Conservation (phyloP, 2,888 invertebrate genomes). For the Dryobota labecula region DNA sequence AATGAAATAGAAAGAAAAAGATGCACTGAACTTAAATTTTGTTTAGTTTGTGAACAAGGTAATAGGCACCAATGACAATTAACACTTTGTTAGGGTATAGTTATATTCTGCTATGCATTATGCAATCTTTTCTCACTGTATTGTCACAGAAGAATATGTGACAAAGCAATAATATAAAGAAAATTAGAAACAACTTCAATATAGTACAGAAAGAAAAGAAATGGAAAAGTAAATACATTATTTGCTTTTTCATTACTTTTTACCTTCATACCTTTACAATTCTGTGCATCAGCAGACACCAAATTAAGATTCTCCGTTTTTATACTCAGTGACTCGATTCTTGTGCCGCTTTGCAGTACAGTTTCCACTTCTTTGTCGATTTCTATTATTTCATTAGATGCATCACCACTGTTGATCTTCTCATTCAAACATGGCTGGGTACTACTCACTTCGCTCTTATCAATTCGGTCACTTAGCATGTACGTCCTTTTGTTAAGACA, state of each 20-base stretch:
- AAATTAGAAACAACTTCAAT: not conserved
- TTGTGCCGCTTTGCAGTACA: constrained; percentile 87
- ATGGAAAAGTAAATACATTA: not conserved
- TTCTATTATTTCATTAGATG: constrained; percentile 81
- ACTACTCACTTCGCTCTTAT: constrained; percentile 87
- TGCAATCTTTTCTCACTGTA: not conserved
- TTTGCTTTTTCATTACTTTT: too few species aligned
- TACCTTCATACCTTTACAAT: constrained; percentile 83
- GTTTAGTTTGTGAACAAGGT: too few species aligned
- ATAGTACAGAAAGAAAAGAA: not conserved
- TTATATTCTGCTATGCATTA: not conserved
- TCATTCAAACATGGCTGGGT: constrained; percentile 86
- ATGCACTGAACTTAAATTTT: too few species aligned
- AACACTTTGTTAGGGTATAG: not conserved
- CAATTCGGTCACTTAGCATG: constrained; percentile 71
- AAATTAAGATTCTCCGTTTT: constrained; percentile 85
- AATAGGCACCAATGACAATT: too few species aligned
- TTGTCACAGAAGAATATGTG: not conserved
- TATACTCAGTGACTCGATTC: constrained; percentile 86
- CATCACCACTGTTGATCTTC: constrained; percentile 71
- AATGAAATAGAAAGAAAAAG: too few species aligned
- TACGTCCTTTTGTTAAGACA: constrained; percentile 76
- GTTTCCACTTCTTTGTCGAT: constrained; percentile 89
- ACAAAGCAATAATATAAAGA: not conserved
- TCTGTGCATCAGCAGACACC: constrained; percentile 83